Evolutionary conservation across 2,797 vertebrate species (phyloP).

Genomic region (Macroramphosus scolopax): DNA sequence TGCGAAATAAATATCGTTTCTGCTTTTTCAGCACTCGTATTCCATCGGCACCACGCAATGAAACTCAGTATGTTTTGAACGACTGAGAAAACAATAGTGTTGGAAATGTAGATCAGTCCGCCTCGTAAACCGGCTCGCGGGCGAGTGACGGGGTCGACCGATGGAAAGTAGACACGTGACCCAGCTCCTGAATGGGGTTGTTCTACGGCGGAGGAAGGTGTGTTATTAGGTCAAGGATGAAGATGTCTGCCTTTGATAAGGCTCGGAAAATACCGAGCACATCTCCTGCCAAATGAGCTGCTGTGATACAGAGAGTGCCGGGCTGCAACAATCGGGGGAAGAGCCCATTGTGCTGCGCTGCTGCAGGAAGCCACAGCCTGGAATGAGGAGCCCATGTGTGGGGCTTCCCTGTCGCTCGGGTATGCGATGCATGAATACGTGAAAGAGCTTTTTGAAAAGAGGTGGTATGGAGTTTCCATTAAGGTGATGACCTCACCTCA

Average conservation of each 20-base stretch:
- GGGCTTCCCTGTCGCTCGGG: constrained; percentile 48
- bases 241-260: constrained; percentile 79
- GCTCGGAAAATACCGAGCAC: constrained; percentile 65
- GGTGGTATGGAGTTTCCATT: constrained; percentile 35
- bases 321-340: constrained; percentile 78
- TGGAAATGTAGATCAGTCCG: no score
- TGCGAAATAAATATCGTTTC: no score
- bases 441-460: constrained; percentile 3
- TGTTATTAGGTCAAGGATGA: constrained; percentile 50
- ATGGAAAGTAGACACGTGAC: constrained; percentile 52
- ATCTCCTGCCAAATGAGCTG: constrained; percentile 69
- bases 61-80: no score
- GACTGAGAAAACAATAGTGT: no score
- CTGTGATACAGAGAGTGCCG: constrained; percentile 50
- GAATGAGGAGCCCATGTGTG: constrained; percentile 63
- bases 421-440: constrained; percentile 16
- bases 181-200: constrained; percentile 29
- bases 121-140: constrained; percentile 16
- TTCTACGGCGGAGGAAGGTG: constrained; percentile 63
- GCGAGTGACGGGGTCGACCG: constrained; percentile 25
- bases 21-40: no score
- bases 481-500: constrained; percentile 36
- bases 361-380: constrained; percentile 66
- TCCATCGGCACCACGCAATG: no score
- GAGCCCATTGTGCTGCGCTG: constrained; percentile 74